These are phyloP conservation scores for Lissonota sp. DNA, from an alignment of 2,888 invertebrate genomes.

Conservation along the genomic window DNA sequence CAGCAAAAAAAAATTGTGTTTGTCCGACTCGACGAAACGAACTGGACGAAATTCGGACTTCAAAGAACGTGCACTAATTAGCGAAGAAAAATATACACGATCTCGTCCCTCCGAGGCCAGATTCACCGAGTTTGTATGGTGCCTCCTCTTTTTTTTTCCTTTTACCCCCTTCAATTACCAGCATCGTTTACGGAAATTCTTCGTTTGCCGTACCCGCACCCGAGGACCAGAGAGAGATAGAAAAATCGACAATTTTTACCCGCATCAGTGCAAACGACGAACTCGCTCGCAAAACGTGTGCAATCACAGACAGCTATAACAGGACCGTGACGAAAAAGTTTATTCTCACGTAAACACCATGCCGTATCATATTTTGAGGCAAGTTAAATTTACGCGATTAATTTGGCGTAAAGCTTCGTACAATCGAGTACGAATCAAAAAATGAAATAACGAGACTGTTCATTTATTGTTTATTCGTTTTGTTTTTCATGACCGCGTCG, in stretches of 20 bases:
- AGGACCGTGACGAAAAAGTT: background rate
- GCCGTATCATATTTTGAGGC: too few relatives aligned
- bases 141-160: constrained; percentile 14
- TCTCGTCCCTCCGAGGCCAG: background rate
- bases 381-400: too few relatives aligned
- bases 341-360: too few relatives aligned
- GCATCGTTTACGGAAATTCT: constrained; percentile 13
- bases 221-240: constrained; percentile 28
- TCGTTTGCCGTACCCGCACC: constrained; percentile 45
- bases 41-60: too few relatives aligned
- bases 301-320: constrained; percentile 40
- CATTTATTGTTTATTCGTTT: background rate
- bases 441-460: too few relatives aligned
- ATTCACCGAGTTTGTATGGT: background rate
- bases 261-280: constrained; percentile 44
- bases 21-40: too few relatives aligned
- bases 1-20: too few relatives aligned
- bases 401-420: too few relatives aligned
- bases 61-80: too few relatives aligned
- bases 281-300: constrained; percentile 9
- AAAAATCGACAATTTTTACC: constrained; percentile 55
- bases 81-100: constrained; percentile 44
- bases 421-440: too few relatives aligned
- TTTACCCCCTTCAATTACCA: constrained; percentile 35
- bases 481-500: background rate